phyloP scores from a whole-genome alignment of 2,797 vertebrate species.

The Tamandua tetradactyla region DNA sequence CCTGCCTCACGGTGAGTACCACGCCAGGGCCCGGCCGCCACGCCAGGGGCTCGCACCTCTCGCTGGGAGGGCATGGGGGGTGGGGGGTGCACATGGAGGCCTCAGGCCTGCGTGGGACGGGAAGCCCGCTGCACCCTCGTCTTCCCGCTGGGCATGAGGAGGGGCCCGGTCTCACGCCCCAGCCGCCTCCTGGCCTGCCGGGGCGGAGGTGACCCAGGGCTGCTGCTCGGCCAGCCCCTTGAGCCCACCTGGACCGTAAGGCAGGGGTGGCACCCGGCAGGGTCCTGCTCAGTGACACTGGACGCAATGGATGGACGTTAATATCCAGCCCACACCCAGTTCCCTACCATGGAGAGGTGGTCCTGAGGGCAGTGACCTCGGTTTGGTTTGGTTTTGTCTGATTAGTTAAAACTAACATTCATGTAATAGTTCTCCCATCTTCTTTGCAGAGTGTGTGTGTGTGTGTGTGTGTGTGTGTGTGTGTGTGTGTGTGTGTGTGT shows the following conservation, averaged over 20 bases:
- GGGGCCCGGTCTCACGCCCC: not conserved
- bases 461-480: not conserved
- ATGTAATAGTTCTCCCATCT: not conserved
- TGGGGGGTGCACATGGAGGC: too few relatives aligned
- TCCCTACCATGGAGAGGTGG: not conserved
- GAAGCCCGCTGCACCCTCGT: not conserved
- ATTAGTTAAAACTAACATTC: not conserved
- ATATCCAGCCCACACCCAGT: not conserved
- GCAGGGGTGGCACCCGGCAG: too few relatives aligned
- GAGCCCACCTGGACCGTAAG: too few relatives aligned
- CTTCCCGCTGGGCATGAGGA: not conserved
- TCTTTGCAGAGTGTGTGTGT: not conserved
- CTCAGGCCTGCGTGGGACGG: not conserved
- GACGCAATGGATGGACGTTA: not conserved
- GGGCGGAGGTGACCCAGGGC: too few relatives aligned
- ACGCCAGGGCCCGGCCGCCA: too few relatives aligned
- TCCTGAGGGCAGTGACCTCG: not conserved
- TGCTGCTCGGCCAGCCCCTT: not conserved
- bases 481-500: too few relatives aligned
- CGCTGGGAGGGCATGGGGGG: too few relatives aligned
- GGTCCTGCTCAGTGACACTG: not conserved
- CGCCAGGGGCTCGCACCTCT: too few relatives aligned
- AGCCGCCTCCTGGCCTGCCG: not conserved
- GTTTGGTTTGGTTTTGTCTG: not conserved
- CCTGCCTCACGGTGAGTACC: constrained; percentile 90